These are phyloP conservation scores for Bubalus kerabau DNA, from an alignment of 2,113 vertebrate genomes.

Conservation along the genomic window DNA sequence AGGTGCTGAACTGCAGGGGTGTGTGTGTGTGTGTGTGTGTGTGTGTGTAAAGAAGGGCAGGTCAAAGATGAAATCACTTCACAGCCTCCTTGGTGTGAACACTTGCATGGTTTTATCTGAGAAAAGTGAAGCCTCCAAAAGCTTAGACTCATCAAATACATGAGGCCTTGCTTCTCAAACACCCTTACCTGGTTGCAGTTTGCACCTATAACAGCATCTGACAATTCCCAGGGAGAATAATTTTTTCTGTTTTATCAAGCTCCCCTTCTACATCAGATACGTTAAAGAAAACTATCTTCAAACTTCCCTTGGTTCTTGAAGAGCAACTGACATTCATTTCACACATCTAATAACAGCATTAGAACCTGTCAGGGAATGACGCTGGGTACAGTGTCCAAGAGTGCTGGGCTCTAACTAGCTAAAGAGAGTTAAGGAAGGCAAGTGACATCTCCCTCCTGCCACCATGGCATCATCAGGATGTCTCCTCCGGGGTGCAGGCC, in stretches of 20 bases:
- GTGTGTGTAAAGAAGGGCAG: neutral
- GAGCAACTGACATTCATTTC: neutral
- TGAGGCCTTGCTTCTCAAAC: neutral
- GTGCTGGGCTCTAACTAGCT: neutral
- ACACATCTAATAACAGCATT: neutral
- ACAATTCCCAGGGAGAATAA: neutral
- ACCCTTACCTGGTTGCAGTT: neutral
- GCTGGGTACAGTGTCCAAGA: neutral
- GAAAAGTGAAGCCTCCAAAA: neutral
- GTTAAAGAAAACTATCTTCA: neutral
- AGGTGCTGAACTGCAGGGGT: neutral
- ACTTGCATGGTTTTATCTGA: neutral
- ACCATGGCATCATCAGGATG: neutral
- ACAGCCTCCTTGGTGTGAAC: neutral
- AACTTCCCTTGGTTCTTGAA: neutral
- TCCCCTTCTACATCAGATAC: neutral
- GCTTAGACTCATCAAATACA: neutral
- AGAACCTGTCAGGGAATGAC: neutral
- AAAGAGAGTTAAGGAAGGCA: neutral
- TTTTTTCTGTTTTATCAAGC: neutral
- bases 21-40: neutral
- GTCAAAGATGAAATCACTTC: neutral
- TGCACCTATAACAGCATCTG: neutral
- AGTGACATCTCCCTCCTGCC: neutral
- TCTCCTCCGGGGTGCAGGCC: neutral